A percentile compares a stretch with the other conserved stretches of the same genome.
These are phyloP conservation scores for Camptogramma bilineatum DNA, from an alignment of 2,888 invertebrate genomes.

Conservation along the genomic window DNA sequence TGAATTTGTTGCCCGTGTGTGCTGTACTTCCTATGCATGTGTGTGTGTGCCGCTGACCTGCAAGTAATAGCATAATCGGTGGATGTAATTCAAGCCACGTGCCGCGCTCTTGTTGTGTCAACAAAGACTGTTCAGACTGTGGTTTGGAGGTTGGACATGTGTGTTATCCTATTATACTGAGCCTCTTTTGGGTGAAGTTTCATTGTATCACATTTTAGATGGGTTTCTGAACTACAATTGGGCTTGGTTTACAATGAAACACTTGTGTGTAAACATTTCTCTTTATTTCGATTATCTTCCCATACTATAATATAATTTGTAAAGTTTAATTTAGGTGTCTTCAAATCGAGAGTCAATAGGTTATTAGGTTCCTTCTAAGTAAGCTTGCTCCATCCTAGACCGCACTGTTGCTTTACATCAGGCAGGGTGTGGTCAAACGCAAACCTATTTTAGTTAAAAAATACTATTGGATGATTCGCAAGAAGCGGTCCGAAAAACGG, in stretches of 20 bases:
- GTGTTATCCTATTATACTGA: constrained; percentile 9
- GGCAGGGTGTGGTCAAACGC: no score
- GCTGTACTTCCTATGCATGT: constrained; percentile 17
- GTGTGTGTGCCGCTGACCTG: constrained; percentile 33
- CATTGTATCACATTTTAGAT: neutral
- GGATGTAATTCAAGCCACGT: constrained; percentile 42
- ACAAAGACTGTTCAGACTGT: constrained; percentile 32
- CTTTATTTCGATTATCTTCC: neutral
- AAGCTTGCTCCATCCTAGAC: no score
- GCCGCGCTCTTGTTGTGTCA: constrained; percentile 43
- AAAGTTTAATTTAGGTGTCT: no score
- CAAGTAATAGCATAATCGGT: constrained; percentile 29
- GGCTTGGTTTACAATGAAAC: neutral
- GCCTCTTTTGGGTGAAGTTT: constrained; percentile 18
- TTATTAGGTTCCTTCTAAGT: no score
- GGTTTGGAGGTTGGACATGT: constrained; percentile 12
- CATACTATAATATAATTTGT: no score
- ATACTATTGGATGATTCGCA: no score
- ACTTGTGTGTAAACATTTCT: neutral
- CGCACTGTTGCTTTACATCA: no score
- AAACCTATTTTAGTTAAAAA: no score
- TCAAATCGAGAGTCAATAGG: no score
- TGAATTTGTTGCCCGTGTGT: constrained; percentile 1
- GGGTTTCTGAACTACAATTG: neutral
- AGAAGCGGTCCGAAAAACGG: no score